phyloP scores from a whole-genome alignment of 2,888 invertebrate genomes.

The Dromius quadrimaculatus region DNA sequence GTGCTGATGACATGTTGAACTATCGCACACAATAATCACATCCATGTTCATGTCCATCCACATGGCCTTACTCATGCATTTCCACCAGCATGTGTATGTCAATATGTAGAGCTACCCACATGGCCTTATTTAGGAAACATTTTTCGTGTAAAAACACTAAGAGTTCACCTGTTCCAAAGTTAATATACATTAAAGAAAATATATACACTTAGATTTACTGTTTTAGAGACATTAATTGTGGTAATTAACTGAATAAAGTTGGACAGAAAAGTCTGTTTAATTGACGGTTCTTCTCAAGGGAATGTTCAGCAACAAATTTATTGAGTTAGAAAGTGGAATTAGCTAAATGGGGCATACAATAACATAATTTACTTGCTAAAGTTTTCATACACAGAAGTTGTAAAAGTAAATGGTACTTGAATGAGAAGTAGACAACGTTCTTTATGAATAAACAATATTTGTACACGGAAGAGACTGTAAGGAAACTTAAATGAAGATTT shows the following conservation, averaged over 20 bases:
- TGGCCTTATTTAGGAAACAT: neutral
- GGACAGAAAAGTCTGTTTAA: conserved; percentile 30
- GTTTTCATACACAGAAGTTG: neutral
- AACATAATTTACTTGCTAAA: conserved; percentile 1
- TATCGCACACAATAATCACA: too few relatives aligned
- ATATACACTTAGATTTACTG: conserved; percentile 23
- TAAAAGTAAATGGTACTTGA: too few relatives aligned
- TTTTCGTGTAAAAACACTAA: conserved; percentile 10
- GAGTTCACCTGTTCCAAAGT: conserved; percentile 15
- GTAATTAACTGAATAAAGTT: conserved; percentile 34
- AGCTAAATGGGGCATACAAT: conserved; percentile 21
- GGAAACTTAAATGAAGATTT: too few relatives aligned
- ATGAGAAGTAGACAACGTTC: too few relatives aligned
- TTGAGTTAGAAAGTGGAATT: conserved; percentile 26
- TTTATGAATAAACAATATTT: too few relatives aligned
- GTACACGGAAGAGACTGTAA: too few relatives aligned
- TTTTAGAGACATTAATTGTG: conserved; percentile 30
- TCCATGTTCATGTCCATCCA: too few relatives aligned
- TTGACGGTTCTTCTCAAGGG: conserved; percentile 23
- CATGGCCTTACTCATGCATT: too few relatives aligned
- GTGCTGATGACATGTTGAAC: too few relatives aligned
- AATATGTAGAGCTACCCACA: too few relatives aligned
- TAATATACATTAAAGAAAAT: conserved; percentile 17
- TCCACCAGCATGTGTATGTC: too few relatives aligned
- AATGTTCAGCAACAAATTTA: conserved; percentile 35